Base-by-base conservation (phyloP, 1,140 invertebrate species). In the Aphidius gifuensis region DNA sequence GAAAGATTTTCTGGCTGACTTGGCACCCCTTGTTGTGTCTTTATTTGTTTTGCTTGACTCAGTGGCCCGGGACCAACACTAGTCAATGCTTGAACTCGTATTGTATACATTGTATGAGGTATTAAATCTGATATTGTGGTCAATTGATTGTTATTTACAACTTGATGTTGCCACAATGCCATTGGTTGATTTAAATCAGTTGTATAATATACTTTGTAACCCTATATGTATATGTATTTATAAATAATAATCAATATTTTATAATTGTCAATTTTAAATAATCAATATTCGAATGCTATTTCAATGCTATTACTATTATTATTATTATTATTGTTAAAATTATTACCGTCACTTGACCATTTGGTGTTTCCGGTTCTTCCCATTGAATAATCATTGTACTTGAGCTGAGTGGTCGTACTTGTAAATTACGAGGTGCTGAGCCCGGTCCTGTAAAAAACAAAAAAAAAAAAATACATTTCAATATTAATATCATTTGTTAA, bases 171-270 rank as follows among this genome's bases (percentile, higher is more conserved):
- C 96, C 96, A 98, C 9, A 90, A 90, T 42, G 91, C 88, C 80
- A 96, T 88, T 5, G 90, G 88, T 51, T 92, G 87, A 68, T 90
- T 88, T 23, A 94, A 87, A 72, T 94, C 91, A 68, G 89, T 91
- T 7, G 95, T 97, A 82, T 96, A 99, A 78, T 93, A 98, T 57
- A 99, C 92, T 83, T 97, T 98, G 85, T 99, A 99, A 65, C 94
- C 95, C 95, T 97, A 80, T 9, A 61, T 55, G 45, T 40, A 21
- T 43, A n/a, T 5, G 40, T 42, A 42, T 4, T 43, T 6, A 61
- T 38, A 40, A 48, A 49, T 57, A 39, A 16, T 16, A 16, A 16
- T 16, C 16, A 16, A 16, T 16, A 16, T 16, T 16, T 16, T 16
- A 16, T 16, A 16, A 40, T 55, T 55, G 40, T 55, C 53, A 55